These are phyloP conservation scores for Myodes glareolus DNA, from an alignment of 2,113 vertebrate species.

Conservation along the genomic window DNA sequence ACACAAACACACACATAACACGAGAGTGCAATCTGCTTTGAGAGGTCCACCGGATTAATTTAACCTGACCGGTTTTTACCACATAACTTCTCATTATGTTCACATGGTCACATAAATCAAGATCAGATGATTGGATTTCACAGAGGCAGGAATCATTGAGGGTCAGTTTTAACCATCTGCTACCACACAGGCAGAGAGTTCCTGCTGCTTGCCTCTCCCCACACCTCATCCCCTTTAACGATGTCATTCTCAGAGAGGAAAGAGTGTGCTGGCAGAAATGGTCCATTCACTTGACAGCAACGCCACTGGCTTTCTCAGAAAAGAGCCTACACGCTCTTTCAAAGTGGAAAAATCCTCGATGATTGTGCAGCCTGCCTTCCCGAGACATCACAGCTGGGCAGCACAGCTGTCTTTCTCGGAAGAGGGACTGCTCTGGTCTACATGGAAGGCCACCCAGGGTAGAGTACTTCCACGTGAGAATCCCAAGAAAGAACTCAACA, in stretches of 20 bases:
- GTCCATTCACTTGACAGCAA: not conserved
- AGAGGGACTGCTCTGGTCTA: slow-evolving; percentile 22
- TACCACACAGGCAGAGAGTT: not conserved
- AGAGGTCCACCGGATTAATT: not conserved
- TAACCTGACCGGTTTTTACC: not conserved
- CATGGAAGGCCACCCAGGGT: slow-evolving; percentile 69
- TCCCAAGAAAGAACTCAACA: not conserved
- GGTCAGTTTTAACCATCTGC: not conserved
- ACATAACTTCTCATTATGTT: not conserved
- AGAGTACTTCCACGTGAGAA: not conserved
- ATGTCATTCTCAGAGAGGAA: not conserved
- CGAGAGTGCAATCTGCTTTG: not conserved
- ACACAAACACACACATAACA: not conserved
- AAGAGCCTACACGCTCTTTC: not conserved
- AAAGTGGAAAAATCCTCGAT: not conserved
- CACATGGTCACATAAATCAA: not conserved
- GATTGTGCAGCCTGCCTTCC: not conserved
- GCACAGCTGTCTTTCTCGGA: slow-evolving; percentile 63
- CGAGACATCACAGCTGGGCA: not conserved
- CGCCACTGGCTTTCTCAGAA: not conserved
- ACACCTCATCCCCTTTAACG: not conserved
- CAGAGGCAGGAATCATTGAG: too few species aligned
- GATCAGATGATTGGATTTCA: not conserved
- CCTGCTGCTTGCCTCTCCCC: not conserved
- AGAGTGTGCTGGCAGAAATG: not conserved